Evolutionary conservation across 2,888 invertebrate species (phyloP).

Genomic region (Rosalia funebris): DNA sequence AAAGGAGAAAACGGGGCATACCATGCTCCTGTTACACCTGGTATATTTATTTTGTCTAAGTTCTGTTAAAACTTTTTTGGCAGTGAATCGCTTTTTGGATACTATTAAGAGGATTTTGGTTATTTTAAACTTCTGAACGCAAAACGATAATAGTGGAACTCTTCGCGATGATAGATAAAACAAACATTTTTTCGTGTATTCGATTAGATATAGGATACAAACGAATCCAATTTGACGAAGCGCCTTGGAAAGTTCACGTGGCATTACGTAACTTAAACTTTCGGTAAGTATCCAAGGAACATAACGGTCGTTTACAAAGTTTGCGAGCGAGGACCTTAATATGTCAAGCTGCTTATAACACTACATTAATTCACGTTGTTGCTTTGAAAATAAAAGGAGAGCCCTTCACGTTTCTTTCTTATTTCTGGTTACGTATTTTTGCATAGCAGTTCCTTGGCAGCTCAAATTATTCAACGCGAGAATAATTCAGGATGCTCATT

Average conservation of each 20-base stretch:
- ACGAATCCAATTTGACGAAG: conserved; percentile 34
- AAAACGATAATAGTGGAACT: too few relatives aligned
- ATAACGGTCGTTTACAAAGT: conserved; percentile 38
- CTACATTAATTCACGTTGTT: conserved; percentile 42
- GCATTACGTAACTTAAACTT: conserved; percentile 39
- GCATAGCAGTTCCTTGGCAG: neutral
- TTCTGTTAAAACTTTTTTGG: too few relatives aligned
- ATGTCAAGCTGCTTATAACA: conserved; percentile 44
- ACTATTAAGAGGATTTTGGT: too few relatives aligned
- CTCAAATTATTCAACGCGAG: conserved; percentile 8
- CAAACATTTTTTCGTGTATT: too few relatives aligned
- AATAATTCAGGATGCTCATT: conserved; percentile 1
- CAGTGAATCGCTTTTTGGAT: too few relatives aligned
- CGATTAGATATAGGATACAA: conserved; percentile 14
- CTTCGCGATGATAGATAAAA: too few relatives aligned
- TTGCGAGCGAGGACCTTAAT: conserved; percentile 37
- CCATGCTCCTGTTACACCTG: too few relatives aligned
- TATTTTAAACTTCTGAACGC: too few relatives aligned
- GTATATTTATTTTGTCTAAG: too few relatives aligned
- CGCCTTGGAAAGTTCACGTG: conserved; percentile 38
- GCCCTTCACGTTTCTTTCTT: conserved; percentile 27
- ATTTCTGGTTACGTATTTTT: conserved; percentile 25
- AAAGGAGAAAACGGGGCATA: too few relatives aligned
- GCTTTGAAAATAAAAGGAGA: conserved; percentile 31
- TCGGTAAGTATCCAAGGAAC: conserved; percentile 40